Evolutionary conservation across 2,888 invertebrate genomes (phyloP).

Genomic region (Magallana nippona): DNA sequence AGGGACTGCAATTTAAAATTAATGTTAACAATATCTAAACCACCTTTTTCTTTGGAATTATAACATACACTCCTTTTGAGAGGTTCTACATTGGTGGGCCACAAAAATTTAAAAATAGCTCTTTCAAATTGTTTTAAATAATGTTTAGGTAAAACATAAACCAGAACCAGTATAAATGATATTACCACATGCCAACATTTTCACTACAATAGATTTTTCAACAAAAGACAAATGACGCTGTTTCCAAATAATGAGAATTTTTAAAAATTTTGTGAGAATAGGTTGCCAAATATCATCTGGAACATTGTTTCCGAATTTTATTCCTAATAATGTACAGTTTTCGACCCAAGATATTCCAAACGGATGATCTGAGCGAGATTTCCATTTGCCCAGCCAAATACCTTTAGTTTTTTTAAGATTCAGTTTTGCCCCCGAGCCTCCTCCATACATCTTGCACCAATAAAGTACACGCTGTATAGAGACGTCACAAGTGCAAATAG

Average conservation of each 20-base stretch:
- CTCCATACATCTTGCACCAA: neutral
- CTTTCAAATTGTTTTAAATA: conserved; percentile 38
- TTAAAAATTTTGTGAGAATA: neutral
- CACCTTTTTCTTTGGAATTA: neutral
- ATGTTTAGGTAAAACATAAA: conserved; percentile 36
- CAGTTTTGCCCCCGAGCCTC: conserved; percentile 49
- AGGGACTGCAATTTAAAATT: neutral
- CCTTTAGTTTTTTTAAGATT: conserved; percentile 54
- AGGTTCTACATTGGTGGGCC: conserved; percentile 2
- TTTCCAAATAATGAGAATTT: conserved; percentile 37
- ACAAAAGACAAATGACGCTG: conserved; percentile 28
- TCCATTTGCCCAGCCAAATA: conserved; percentile 57
- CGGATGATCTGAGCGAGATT: conserved; percentile 53
- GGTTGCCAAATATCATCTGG: conserved; percentile 51
- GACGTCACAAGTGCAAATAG: conserved; percentile 40
- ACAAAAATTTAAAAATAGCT: conserved; percentile 34
- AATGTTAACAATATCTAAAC: neutral
- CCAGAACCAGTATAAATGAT: neutral
- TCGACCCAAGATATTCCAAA: conserved; percentile 58
- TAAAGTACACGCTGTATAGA: conserved; percentile 37
- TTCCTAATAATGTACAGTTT: conserved; percentile 51
- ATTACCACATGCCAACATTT: conserved; percentile 9
- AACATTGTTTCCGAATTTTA: conserved; percentile 49
- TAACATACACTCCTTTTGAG: neutral
- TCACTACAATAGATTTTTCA: conserved; percentile 29